These are phyloP conservation scores for Drosophila quinaria DNA, from an alignment of 2,888 invertebrate genomes.

Conservation along the genomic window DNA sequence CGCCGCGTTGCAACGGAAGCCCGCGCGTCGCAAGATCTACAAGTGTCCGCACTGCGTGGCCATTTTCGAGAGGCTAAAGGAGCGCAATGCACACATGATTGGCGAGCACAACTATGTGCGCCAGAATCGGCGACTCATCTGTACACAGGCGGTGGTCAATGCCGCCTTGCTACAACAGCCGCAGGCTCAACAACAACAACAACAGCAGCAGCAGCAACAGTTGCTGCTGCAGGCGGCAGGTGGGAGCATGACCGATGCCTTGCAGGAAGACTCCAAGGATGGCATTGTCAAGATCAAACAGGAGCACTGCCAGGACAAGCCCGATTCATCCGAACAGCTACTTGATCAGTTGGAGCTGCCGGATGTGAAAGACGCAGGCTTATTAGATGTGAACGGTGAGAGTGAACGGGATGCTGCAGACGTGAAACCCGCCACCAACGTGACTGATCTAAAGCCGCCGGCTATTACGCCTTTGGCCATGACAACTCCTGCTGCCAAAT, in stretches of 20 bases:
- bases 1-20: conserved; percentile 58
- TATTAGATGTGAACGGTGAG: conserved; percentile 61
- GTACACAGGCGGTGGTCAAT: conserved; percentile 64
- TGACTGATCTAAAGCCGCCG: conserved; percentile 61
- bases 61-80: conserved; percentile 83
- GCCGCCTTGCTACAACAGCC: conserved; percentile 26
- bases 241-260: conserved; percentile 23
- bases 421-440: conserved; percentile 60
- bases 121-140: conserved; percentile 84
- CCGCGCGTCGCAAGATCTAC: conserved; percentile 82
- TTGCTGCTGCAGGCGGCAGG: conserved; percentile 33
- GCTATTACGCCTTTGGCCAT: conserved; percentile 63
- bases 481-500: conserved; percentile 80
- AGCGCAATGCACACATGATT: conserved; percentile 85
- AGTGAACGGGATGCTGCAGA: conserved; percentile 39
- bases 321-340: conserved; percentile 49
- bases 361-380: conserved; percentile 72
- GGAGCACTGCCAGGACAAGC: conserved; percentile 71
- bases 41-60: conserved; percentile 84
- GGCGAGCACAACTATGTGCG: conserved; percentile 84
- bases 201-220: conserved; percentile 32
- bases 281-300: conserved; percentile 84
- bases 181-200: conserved; percentile 21
- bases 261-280: conserved; percentile 80
- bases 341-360: conserved; percentile 68